phyloP scores from a whole-genome alignment of 2,888 invertebrate genomes.

The Buathra laborator region DNA sequence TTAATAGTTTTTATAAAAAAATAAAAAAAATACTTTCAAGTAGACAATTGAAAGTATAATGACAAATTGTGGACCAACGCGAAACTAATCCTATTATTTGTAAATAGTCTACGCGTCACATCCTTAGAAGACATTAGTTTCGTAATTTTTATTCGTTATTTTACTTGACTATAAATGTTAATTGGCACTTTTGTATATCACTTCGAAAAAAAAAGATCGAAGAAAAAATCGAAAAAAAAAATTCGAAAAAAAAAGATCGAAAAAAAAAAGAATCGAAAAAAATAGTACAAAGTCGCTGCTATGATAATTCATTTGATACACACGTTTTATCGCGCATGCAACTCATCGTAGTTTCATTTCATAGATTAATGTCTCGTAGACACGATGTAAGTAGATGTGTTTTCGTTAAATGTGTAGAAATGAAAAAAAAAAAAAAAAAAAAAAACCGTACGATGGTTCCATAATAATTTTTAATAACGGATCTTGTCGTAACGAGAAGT shows the following conservation, averaged over 20 bases:
- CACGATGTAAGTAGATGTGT: background rate
- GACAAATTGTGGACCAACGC: conserved; percentile 63
- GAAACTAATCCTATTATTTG: conserved; percentile 56
- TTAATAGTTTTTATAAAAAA: conserved; percentile 25
- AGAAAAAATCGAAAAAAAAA: conserved; percentile 21
- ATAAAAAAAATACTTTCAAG: background rate
- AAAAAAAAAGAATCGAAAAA: background rate
- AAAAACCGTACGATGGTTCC: conserved; percentile 27
- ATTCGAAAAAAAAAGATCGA: background rate
- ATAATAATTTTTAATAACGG: conserved; percentile 19
- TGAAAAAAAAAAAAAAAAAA: conserved; percentile 6
- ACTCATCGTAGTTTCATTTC: conserved; percentile 27
- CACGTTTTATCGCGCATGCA: conserved; percentile 61
- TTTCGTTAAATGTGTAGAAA: conserved; percentile 44
- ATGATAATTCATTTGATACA: conserved; percentile 27
- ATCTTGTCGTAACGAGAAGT: conserved; percentile 71
- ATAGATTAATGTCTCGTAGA: conserved; percentile 51
- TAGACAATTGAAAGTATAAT: conserved; percentile 40
- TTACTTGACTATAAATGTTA: background rate
- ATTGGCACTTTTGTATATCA: background rate
- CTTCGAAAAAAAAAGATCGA: conserved; percentile 35
- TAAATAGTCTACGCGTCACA: conserved; percentile 46
- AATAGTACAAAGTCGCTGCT: conserved; percentile 63
- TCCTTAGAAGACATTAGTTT: conserved; percentile 47
- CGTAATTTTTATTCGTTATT: conserved; percentile 43